A percentile compares a stretch with the other conserved stretches of the same genome.
These are phyloP conservation scores for Ispidina picta DNA, from an alignment of 2,797 vertebrate species.

Conservation along the genomic window DNA sequence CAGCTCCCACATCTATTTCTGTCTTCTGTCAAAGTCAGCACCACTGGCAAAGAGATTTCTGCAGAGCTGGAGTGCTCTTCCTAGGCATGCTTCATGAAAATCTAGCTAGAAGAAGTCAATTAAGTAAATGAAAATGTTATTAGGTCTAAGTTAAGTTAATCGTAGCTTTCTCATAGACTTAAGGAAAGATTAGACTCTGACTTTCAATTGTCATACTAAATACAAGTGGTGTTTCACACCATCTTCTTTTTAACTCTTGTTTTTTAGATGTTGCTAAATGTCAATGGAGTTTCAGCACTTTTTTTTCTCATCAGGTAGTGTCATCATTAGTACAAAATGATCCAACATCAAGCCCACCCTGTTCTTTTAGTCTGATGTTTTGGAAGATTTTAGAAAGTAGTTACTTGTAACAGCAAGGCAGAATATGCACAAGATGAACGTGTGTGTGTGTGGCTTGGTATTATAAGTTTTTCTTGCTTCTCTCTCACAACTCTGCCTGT, in stretches of 20 bases:
- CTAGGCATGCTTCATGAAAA: neutral
- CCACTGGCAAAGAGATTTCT: neutral
- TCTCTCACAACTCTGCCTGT: neutral
- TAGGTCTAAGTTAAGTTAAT: neutral
- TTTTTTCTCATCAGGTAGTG: neutral
- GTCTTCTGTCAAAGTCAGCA: neutral
- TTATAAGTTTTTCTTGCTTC: neutral
- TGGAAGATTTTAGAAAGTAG: neutral
- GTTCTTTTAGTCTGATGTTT: neutral
- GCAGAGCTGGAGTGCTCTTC: neutral
- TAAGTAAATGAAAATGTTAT: slow-evolving; percentile 24
- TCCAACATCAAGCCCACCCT: neutral
- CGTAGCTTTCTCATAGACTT: neutral
- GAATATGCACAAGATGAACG: neutral
- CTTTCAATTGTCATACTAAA: neutral
- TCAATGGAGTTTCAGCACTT: neutral
- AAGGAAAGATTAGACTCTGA: neutral
- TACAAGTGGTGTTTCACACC: neutral
- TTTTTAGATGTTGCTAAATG: neutral
- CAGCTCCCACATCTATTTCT: neutral
- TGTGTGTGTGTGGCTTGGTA: neutral
- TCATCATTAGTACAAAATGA: neutral
- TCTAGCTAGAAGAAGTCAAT: neutral
- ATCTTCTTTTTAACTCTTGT: neutral
- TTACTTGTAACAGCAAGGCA: neutral